Evolutionary conservation across 35 echinoderm and acorn worm species (phyloP), one percentile per base, ranked within the genome.

Genomic region (Ophioderma brevispina): DNA sequence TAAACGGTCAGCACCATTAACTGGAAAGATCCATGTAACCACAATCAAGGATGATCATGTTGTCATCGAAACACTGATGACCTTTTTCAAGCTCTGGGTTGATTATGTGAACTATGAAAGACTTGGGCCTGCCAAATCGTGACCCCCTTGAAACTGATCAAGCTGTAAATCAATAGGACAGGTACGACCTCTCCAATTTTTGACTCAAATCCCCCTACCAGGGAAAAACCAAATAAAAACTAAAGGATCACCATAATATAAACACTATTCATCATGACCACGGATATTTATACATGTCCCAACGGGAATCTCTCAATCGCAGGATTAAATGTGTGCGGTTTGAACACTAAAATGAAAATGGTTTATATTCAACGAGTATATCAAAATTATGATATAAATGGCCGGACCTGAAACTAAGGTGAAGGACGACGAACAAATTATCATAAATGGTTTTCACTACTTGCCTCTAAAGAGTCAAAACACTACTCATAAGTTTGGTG

Each of bases 381-480:
- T 11, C 8, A 63, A 5, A 33, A 81, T 36, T 81, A 25, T 32
- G 21, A 84, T 84, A 56, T 84, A 19, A 31, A 50, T 19, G 43
- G 82, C 55, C 49, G n/a, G 43, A 43, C 31, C 30, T 31, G 82
- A 84, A 32, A 84, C 82, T 50, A 49, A 36, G 28, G 55, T 42
- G 32, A 52, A 52, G 21, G 46, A 52, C 21, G 46, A 52, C 46
- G 39, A 55, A n/a, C 36, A 0, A 13, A 59, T 84, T 84, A 30
- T 32, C 42, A 46, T 84, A 0, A 38, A 0, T 84, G 82, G 49
- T 21, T 84, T 84, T 59, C 38, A 84, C 49, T 84, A 42, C 32
- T 50, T 84, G 14, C 23, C 46, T 15, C 38, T 42, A 19, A 84
- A 43, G 39, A 18, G 38, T 11, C 13, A 81, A 81, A 81, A 18